These are phyloP conservation scores for Microctenopoma lineatum DNA, from an alignment of 2,797 vertebrate genomes.

Conservation along the genomic window DNA sequence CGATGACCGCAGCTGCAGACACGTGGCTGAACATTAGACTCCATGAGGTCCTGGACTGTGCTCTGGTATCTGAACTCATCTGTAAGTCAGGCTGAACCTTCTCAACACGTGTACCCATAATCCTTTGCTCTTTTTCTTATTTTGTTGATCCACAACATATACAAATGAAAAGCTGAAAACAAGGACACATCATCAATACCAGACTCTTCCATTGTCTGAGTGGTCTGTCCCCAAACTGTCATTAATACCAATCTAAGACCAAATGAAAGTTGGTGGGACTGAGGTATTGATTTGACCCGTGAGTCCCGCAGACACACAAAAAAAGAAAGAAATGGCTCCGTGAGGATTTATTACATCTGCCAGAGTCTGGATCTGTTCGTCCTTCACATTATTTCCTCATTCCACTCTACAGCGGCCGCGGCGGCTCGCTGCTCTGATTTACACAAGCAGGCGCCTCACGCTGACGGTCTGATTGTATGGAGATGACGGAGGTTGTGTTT, in stretches of 20 bases:
- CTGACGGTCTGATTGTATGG: slow-evolving; percentile 13
- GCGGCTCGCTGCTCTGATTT: slow-evolving; percentile 42
- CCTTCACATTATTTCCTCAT: slow-evolving; percentile 44
- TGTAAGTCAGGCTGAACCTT: too few relatives aligned
- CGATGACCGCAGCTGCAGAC: too few relatives aligned
- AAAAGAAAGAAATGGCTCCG: slow-evolving; percentile 4
- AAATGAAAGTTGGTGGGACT: slow-evolving; percentile 30
- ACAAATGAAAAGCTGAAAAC: too few relatives aligned
- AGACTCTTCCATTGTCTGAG: background rate
- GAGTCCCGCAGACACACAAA: slow-evolving; percentile 28
- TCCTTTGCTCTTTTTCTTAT: too few relatives aligned
- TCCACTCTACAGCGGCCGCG: slow-evolving; percentile 4
- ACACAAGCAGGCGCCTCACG: slow-evolving; percentile 7
- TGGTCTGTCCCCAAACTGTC: slow-evolving; percentile 11
- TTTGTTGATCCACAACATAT: too few relatives aligned
- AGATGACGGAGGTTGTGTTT: slow-evolving; percentile 18
- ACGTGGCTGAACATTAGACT: too few relatives aligned
- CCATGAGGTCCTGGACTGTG: too few relatives aligned
- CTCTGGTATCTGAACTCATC: too few relatives aligned
- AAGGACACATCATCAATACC: too few relatives aligned
- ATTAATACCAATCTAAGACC: slow-evolving; percentile 30
- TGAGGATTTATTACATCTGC: slow-evolving; percentile 55
- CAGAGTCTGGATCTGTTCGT: slow-evolving; percentile 26
- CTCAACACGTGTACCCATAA: too few relatives aligned
- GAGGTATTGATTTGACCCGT: slow-evolving; percentile 28